Evolutionary conservation across 2,888 invertebrate genomes (phyloP), one percentile per base, ranked within the genome.

Genomic region (Empis stercorea): DNA sequence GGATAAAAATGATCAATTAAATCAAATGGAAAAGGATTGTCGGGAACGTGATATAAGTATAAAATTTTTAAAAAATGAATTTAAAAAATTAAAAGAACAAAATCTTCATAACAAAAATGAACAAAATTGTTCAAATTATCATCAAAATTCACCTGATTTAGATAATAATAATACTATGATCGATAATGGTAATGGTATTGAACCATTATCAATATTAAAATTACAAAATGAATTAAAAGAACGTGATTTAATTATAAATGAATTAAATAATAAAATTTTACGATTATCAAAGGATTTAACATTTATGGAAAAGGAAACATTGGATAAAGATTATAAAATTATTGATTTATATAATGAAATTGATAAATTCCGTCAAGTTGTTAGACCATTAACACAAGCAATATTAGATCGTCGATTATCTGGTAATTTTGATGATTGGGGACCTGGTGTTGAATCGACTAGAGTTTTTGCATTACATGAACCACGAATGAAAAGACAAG

Each of bases 281-380:
- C 58, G 62, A 46, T 52, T 63, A 34, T 60, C 59, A 11, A 59
- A 59, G 34, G 60, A 63, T 47, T 51, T 62, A 30, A 55, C 56
- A n/a, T 57, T 55, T 15, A 51, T 59, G 15, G 61, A 63, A 44
- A 56, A 57, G 39, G 57, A 61, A 43, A 61, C 60, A 30, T 48
- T 56, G 6, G 81, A 84, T 49, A 84, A 84, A 61, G 91, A 92
- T 58, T 76, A 79, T 1, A 78, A 80, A 52, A 87, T 93, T 56
- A 76, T 80, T 51, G 80, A 86, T 56, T 72, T 93, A 44, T 82
- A 81, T 58, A 85, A 84, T 63, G 87, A 89, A 71, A 82, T 91
- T 58, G 88, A 89, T 62, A 88, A 87, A 67, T 89, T 83, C 65
- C 76, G 84, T 51, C 84, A 84, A 66, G 83, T 87, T 45, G 82